Percentiles rank a stretch among this genome's conserved stretches.
These are phyloP conservation scores for Antrozous pallidus DNA, from an alignment of 2,797 vertebrate genomes.

Conservation along the genomic window DNA sequence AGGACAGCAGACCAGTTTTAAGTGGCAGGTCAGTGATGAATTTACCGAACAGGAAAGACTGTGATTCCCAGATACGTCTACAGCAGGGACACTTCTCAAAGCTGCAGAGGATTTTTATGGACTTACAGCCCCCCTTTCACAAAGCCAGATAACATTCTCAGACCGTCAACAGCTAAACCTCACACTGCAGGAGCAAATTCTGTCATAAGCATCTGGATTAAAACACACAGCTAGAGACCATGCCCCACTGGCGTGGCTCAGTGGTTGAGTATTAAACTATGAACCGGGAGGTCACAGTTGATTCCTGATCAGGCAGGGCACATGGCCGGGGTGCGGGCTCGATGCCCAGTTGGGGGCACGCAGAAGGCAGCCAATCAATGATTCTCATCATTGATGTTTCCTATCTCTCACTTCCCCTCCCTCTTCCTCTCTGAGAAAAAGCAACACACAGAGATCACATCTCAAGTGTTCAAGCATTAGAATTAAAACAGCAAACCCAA, in stretches of 20 bases:
- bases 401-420: no score
- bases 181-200: neutral
- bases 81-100: neutral
- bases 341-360: no score
- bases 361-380: no score
- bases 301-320: no score
- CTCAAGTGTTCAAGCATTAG: neutral
- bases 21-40: neutral
- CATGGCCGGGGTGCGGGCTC: no score
- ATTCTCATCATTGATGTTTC: no score
- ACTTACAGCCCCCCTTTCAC: neutral
- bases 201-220: neutral
- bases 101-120: neutral
- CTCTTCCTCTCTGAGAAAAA: no score
- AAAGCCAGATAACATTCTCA: neutral
- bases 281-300: no score
- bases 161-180: neutral
- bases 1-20: neutral
- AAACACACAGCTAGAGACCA: neutral
- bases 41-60: neutral
- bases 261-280: no score
- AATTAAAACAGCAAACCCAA: neutral
- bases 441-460: neutral
- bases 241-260: no score
- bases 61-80: neutral